phyloP scores from a whole-genome alignment of 2,797 vertebrate species.

The Sarcophilus harrisii region DNA sequence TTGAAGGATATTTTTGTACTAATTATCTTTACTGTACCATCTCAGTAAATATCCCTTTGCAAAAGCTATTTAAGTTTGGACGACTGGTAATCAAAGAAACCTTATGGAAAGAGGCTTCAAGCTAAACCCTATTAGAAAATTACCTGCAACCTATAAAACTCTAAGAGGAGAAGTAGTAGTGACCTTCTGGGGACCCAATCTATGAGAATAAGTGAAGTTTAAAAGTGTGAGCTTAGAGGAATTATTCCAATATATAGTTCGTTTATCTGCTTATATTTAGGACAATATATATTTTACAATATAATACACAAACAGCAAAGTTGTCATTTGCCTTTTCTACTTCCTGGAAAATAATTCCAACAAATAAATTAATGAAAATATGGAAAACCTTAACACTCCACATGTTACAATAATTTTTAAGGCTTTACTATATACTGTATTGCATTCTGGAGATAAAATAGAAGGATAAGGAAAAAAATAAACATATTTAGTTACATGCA shows the following conservation, averaged over 20 bases:
- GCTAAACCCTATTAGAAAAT: background rate
- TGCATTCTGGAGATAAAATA: slow-evolving; percentile 32
- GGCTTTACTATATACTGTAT: no score
- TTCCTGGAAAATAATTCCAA: slow-evolving; percentile 35
- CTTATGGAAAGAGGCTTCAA: background rate
- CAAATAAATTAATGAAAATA: slow-evolving; percentile 45
- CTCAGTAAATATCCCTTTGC: background rate
- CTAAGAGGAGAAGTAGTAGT: background rate
- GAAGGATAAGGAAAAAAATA: slow-evolving; percentile 54
- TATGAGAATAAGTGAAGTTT: background rate
- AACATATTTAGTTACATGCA: slow-evolving; percentile 25
- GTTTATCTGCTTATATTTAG: background rate
- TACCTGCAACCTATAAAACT: background rate
- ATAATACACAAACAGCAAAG: background rate
- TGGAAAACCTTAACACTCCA: background rate
- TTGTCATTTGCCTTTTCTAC: slow-evolving; percentile 10
- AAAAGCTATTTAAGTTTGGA: background rate
- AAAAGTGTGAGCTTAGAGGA: background rate
- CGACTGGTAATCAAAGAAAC: background rate
- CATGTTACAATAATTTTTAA: background rate
- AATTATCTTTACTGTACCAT: background rate
- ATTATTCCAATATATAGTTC: background rate
- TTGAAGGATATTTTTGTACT: background rate
- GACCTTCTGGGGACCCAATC: background rate
- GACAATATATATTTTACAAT: background rate